Evolutionary conservation across 2,888 invertebrate species (phyloP).

Genomic region (Stenodema calcarata): DNA sequence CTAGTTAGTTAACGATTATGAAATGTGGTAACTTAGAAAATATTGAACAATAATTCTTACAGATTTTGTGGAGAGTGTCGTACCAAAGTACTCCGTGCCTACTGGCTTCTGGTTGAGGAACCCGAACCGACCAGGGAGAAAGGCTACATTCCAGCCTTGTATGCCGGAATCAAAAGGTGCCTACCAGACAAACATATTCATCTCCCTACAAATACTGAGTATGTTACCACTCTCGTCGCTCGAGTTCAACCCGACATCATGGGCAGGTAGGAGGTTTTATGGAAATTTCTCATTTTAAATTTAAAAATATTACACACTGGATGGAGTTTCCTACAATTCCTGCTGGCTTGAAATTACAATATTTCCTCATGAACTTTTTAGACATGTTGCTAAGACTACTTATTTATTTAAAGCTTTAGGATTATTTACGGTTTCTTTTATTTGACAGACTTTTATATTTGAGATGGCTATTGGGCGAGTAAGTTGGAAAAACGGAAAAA

Average conservation of each 20-base stretch:
- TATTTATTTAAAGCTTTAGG: background rate
- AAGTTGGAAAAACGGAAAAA: background rate
- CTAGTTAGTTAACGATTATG: no score
- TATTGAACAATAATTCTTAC: no score
- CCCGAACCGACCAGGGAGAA: conserved; percentile 84
- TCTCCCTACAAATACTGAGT: conserved; percentile 85
- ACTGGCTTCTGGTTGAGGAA: conserved; percentile 84
- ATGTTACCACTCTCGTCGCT: conserved; percentile 84
- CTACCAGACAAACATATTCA: conserved; percentile 87
- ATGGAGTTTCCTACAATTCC: no score
- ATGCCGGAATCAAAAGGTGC: conserved; percentile 86
- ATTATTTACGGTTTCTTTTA: background rate
- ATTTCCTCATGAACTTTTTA: no score
- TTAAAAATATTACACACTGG: background rate
- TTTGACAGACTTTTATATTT: conserved; percentile 24
- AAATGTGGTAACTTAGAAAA: no score
- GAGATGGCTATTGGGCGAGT: conserved; percentile 28
- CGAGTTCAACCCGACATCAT: conserved; percentile 91
- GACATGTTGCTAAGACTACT: background rate
- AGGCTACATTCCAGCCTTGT: conserved; percentile 85
- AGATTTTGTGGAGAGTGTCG: conserved; percentile 90
- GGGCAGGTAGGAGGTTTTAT: conserved; percentile 43
- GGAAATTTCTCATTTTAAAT: background rate
- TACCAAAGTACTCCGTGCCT: conserved; percentile 86
- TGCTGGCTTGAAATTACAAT: no score